phyloP scores from a whole-genome alignment of 1,140 invertebrate species.

The Eriosoma lanigerum region DNA sequence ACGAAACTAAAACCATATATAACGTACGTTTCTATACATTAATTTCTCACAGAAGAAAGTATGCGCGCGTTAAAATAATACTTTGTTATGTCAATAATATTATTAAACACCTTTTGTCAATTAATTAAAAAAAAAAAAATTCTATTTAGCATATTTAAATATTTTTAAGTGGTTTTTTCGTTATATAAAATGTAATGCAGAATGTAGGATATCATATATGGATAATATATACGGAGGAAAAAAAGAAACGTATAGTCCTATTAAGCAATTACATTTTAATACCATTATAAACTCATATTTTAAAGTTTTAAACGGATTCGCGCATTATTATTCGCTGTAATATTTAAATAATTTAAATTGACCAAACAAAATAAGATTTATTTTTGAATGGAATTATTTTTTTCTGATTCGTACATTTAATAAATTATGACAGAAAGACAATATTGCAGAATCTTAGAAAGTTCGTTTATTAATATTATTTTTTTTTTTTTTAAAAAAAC shows the following conservation, averaged over 20 bases:
- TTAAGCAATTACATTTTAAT: too few relatives aligned
- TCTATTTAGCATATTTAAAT: not conserved
- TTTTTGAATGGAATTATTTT: not conserved
- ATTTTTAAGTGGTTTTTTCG: constrained; percentile 14
- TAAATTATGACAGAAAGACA: not conserved
- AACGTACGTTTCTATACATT: too few relatives aligned
- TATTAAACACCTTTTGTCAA: too few relatives aligned
- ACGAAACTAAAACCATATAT: too few relatives aligned
- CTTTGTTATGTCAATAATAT: too few relatives aligned
- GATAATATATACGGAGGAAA: not conserved
- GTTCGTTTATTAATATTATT: not conserved
- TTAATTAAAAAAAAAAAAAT: too few relatives aligned
- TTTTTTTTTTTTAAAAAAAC: not conserved
- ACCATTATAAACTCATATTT: too few relatives aligned
- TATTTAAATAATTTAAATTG: constrained; percentile 1
- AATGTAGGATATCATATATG: too few relatives aligned
- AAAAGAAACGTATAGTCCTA: not conserved
- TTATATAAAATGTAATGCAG: too few relatives aligned
- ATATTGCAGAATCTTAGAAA: not conserved
- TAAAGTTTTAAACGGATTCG: not conserved
- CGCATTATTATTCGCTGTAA: not conserved
- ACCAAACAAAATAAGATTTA: not conserved
- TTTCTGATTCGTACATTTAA: too few relatives aligned
- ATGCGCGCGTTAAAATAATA: too few relatives aligned
- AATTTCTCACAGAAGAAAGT: too few relatives aligned